phyloP scores from a whole-genome alignment of 2,113 vertebrate species.

The Vanacampus margaritifer region DNA sequence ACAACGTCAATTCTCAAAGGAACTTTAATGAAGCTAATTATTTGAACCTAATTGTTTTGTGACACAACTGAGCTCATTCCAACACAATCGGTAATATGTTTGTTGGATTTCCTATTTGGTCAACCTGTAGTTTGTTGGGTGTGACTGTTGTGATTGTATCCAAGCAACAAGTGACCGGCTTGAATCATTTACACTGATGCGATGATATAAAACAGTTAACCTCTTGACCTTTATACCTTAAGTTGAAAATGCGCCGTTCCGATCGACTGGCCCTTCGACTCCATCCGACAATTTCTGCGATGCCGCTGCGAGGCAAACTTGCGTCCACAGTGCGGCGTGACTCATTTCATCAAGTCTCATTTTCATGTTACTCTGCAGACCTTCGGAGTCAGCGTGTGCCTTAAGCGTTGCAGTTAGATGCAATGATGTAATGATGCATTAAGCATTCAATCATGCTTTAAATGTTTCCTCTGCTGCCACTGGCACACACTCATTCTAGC shows the following conservation, averaged over 20 bases:
- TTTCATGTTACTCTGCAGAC: conserved; percentile 20
- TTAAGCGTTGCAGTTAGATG: conserved; percentile 40
- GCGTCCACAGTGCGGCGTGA: conserved; percentile 4
- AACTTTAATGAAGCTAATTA: too few species aligned
- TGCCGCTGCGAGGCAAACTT: background rate
- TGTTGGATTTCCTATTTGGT: too few species aligned
- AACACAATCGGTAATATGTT: too few species aligned
- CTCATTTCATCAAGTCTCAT: conserved; percentile 28
- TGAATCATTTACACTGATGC: too few species aligned
- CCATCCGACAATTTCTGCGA: background rate
- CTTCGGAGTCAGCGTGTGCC: conserved; percentile 26
- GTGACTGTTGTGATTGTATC: too few species aligned
- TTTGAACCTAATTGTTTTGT: too few species aligned
- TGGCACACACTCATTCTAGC: conserved; percentile 28
- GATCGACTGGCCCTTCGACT: conserved; percentile 5
- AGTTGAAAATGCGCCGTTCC: background rate
- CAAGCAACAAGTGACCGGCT: too few species aligned
- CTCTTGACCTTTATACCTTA: too few species aligned
- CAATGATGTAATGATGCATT: conserved; percentile 53
- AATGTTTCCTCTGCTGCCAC: conserved; percentile 47
- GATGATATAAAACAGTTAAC: too few species aligned
- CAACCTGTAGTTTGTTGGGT: too few species aligned
- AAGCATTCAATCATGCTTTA: conserved; percentile 59
- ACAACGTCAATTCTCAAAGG: too few species aligned
- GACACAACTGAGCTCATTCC: too few species aligned